phyloP scores from a whole-genome alignment of 2,888 invertebrate genomes.

The Zootermopsis nevadensis region DNA sequence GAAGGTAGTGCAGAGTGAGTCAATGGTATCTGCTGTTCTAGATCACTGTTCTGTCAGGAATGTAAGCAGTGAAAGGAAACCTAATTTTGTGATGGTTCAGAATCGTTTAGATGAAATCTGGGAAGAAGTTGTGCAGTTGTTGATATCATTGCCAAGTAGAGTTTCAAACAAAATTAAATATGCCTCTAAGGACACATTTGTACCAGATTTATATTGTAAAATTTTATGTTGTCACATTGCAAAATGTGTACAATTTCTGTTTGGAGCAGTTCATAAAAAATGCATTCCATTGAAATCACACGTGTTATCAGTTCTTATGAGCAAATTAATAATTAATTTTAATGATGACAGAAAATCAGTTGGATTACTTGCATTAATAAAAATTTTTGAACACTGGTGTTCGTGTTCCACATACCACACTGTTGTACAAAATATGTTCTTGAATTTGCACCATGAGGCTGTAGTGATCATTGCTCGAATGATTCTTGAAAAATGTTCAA shows the following conservation, averaged over 20 bases:
- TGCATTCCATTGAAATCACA: constrained; percentile 58
- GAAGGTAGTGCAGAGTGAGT: constrained; percentile 69
- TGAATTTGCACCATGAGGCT: constrained; percentile 69
- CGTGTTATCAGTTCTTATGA: constrained; percentile 69
- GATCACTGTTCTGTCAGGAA: constrained; percentile 58
- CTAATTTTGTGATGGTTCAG: not conserved
- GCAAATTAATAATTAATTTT: constrained; percentile 71
- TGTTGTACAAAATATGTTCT: constrained; percentile 65
- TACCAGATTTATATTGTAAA: constrained; percentile 69
- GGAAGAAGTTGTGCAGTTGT: constrained; percentile 70
- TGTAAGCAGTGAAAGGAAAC: not conserved
- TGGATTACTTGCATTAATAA: constrained; percentile 67
- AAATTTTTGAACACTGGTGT: constrained; percentile 69
- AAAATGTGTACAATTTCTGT: constrained; percentile 71
- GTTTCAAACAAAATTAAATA: constrained; percentile 75
- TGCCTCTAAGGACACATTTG: constrained; percentile 70
- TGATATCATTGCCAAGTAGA: constrained; percentile 76
- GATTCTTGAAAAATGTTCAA: constrained; percentile 66
- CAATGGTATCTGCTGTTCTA: constrained; percentile 67
- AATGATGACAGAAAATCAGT: constrained; percentile 64
- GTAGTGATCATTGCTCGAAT: constrained; percentile 70
- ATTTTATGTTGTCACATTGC: constrained; percentile 71
- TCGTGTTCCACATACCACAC: constrained; percentile 55
- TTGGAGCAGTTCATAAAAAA: constrained; percentile 58
- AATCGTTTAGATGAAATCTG: constrained; percentile 58